Conservation (phyloP, 2,113 vertebrate species). For the Hiodon tergisus region DNA sequence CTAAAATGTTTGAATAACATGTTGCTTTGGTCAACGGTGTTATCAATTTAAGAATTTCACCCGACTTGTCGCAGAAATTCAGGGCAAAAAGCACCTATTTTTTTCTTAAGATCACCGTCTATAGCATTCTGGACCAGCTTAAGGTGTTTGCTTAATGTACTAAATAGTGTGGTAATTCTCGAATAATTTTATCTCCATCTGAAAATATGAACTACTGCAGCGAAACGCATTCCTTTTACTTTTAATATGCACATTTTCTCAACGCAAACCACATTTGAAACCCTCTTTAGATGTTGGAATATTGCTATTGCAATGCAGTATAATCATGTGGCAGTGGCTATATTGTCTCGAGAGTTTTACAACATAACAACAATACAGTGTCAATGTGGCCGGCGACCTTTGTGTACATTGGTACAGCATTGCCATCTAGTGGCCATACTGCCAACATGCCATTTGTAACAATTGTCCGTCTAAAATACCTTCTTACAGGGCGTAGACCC, state of each 20-base stretch:
- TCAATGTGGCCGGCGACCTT: background rate
- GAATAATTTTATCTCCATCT: background rate
- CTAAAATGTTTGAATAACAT: too few relatives aligned
- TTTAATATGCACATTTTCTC: background rate
- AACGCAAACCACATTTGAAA: background rate
- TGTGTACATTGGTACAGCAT: background rate
- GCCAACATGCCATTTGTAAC: background rate
- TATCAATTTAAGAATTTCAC: too few relatives aligned
- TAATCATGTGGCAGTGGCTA: background rate
- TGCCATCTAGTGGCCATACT: slow-evolving; percentile 31
- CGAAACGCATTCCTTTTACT: too few relatives aligned
- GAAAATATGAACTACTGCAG: too few relatives aligned
- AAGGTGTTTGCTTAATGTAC: too few relatives aligned
- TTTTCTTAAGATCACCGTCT: too few relatives aligned
- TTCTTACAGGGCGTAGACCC: background rate
- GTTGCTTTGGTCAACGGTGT: too few relatives aligned
- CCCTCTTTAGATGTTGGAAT: background rate
- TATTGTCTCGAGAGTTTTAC: background rate
- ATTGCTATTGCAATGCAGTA: background rate
- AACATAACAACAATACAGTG: background rate
- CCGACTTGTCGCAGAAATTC: too few relatives aligned
- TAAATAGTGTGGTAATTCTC: background rate
- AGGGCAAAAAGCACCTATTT: too few relatives aligned
- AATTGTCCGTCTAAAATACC: background rate
- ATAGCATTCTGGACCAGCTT: too few relatives aligned